Evolutionary conservation across 1,140 invertebrate species (phyloP), one percentile per base, ranked within the genome.

Genomic region (Leptopilina clavipes): DNA sequence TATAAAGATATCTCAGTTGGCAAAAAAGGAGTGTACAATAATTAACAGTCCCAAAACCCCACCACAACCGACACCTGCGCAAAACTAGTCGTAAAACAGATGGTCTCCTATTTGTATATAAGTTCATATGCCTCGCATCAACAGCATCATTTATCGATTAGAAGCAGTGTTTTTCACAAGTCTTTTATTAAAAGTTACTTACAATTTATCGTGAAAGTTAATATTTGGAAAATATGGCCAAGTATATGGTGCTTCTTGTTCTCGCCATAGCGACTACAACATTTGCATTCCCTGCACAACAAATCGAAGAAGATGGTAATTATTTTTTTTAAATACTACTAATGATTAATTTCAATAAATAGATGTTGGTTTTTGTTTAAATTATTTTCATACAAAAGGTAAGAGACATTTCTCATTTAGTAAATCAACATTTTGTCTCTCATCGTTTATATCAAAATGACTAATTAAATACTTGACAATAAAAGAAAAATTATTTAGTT

Each of bases 21-120:
- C 2, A 65, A 65, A 31, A n/a, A 31, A 37, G 1, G 7, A 25
- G 22, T 37, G 1, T 25, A 22, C 25, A 31, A 31, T 65, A 19
- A 65, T 65, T 31, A 65, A 65, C 25, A 25, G 59, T 11, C 59
- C 22, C 59, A 65, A 65, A 65, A 25, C 59, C 59, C 59, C 59
- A 65, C 59, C 25, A 31, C 54, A 1, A 12, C 22, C 22, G 12
- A 31, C 59, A 31, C 59, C 59, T 65, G 59, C 59, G 59, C 59
- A 65, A 65, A 65, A 65, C 59, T 31, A n/a, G 22, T 65, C n/a
- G 12, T 31, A 37, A 31, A 65, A 65, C 12, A 31, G 25, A 31
- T 65, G 59, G 25, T 1, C 59, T 9, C 10, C 17, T 54, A 18
- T 22, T 65, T 65, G 59, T 65, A 65, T 65, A 65, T 65, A 65